phyloP scores from a whole-genome alignment of 37 sponge, comb jelly and placozoan genomes.

The Haliclona indistincta region DNA sequence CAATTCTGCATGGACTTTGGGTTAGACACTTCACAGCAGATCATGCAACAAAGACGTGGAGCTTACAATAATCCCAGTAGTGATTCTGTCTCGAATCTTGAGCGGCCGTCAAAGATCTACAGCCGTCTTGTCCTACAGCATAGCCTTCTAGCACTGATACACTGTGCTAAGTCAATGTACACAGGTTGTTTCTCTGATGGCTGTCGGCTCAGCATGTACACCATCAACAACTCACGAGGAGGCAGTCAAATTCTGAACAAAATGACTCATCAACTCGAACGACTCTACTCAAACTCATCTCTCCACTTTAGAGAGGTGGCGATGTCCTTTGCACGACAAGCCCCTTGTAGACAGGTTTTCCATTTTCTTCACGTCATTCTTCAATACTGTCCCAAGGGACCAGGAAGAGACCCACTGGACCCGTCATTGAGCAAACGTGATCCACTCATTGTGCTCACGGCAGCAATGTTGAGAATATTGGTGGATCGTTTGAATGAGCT shows the following conservation, averaged over 20 bases:
- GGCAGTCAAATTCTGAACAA: conserved; percentile 13
- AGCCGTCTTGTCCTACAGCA: conserved; percentile 17
- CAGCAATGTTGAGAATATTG: conserved; percentile 20
- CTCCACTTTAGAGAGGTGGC: conserved; percentile 27
- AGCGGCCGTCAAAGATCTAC: conserved; percentile 19
- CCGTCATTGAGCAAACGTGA: not conserved
- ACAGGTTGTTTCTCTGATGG: conserved; percentile 32
- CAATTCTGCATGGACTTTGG: conserved; percentile 71
- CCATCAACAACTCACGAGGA: not conserved
- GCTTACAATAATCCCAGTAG: not conserved
- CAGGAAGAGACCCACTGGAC: not conserved
- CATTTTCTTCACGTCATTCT: conserved; percentile 58
- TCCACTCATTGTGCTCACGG: conserved; percentile 17
- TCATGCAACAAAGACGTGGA: not conserved
- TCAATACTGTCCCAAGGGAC: conserved; percentile 34
- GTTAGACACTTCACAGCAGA: not conserved
- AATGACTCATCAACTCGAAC: conserved; percentile 18
- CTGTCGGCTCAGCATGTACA: conserved; percentile 22
- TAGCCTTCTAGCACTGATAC: conserved; percentile 33
- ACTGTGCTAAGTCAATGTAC: conserved; percentile 24
- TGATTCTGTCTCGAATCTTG: too few relatives aligned
- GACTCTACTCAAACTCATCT: conserved; percentile 31
- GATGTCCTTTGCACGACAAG: conserved; percentile 12
- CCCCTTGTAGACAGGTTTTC: conserved; percentile 42
- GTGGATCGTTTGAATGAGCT: conserved; percentile 52